Base-by-base conservation (phyloP, 2,113 vertebrate genomes). In the Leptobrachium leishanense region DNA sequence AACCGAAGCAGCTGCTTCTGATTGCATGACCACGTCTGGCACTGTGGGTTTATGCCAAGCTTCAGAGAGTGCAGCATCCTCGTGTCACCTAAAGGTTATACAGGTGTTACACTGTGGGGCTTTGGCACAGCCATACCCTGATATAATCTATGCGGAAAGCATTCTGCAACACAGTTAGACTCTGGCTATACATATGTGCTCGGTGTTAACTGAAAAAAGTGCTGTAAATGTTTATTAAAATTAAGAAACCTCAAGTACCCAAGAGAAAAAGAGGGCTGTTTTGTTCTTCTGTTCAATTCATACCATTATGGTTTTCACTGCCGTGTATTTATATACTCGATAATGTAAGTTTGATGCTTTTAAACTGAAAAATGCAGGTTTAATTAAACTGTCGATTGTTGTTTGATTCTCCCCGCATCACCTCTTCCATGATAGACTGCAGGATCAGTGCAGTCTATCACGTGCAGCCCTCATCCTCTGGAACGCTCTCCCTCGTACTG, bases 41-140 rank as follows among this genome's bases (percentile, higher is more conserved):
- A 74, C 72, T 81, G 72, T 53, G 67, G 64, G 50, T 74, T 59
- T 5, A 50, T 62, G 64, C 72, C 78, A 68, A 68, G 44, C 6
- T 7, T 68, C 70, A 81, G 68, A 65, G 46, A 68, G 72, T 68
- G 65, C 39, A 68, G 68, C 31, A 81, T 68, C n/a, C 50, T 53
- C 57, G 63, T 68, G 54, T 72, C 73, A 67, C 71, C 40, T 74
- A 81, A 41, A 81, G 65, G 9, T 68, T 71, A 68, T 81, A 74
- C 78, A 81, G 78, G 78, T 81, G 78, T 74, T 68, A 68, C 67
- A 68, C 78, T 81, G 78, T 64, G 74, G 78, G 78, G 78, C 72
- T 68, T 74, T 81, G 78, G 78, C 78, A 68, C 3, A 7, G 9
- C 40, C 71, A 55, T 50, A 12, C 39, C n/a, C 41, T 81, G 11